phyloP scores from a whole-genome alignment of 1,140 invertebrate species.

The Aphelenchoides besseyi region DNA sequence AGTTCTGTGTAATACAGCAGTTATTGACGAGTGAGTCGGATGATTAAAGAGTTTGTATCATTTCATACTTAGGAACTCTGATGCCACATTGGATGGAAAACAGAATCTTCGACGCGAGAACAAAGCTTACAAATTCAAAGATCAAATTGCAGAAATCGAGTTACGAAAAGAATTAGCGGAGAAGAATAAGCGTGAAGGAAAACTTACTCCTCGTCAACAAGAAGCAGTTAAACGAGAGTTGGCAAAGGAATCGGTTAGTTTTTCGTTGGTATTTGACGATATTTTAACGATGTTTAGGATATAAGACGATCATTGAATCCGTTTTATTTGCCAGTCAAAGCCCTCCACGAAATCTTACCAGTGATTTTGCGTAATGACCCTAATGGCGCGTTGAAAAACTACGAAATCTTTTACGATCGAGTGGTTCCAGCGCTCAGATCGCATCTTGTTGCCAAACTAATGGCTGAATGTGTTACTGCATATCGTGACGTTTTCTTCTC shows the following conservation, averaged over 20 bases:
- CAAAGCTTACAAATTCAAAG: slow-evolving; percentile 93
- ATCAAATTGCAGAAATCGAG: slow-evolving; percentile 89
- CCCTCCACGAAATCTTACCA: slow-evolving; percentile 30
- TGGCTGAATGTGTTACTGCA: slow-evolving; percentile 68
- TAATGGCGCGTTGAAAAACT: slow-evolving; percentile 32
- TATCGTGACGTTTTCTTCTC: slow-evolving; percentile 52
- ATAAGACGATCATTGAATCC: slow-evolving; percentile 63
- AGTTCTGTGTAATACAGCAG: slow-evolving; percentile 82
- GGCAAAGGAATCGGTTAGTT: slow-evolving; percentile 72
- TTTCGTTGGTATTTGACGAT: slow-evolving; percentile 59
- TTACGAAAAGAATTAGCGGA: slow-evolving; percentile 85
- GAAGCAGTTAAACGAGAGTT: slow-evolving; percentile 82
- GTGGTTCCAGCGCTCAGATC: slow-evolving; percentile 64
- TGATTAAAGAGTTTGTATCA: slow-evolving; percentile 20
- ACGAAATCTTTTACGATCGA: slow-evolving; percentile 34
- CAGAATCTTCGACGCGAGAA: slow-evolving; percentile 91
- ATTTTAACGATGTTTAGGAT: slow-evolving; percentile 70
- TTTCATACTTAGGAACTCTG: slow-evolving; percentile 64
- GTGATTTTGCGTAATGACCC: slow-evolving; percentile 37
- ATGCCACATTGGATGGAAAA: slow-evolving; percentile 65
- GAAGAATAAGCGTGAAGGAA: slow-evolving; percentile 75
- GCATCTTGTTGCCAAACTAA: slow-evolving; percentile 63
- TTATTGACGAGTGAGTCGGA: slow-evolving; percentile 74
- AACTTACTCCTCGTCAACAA: slow-evolving; percentile 82
- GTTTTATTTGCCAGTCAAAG: slow-evolving; percentile 32